Percentiles rank a stretch among this genome's conserved stretches.
These are phyloP conservation scores for Caerostris darwini DNA, from an alignment of 1,140 invertebrate genomes.

Conservation along the genomic window DNA sequence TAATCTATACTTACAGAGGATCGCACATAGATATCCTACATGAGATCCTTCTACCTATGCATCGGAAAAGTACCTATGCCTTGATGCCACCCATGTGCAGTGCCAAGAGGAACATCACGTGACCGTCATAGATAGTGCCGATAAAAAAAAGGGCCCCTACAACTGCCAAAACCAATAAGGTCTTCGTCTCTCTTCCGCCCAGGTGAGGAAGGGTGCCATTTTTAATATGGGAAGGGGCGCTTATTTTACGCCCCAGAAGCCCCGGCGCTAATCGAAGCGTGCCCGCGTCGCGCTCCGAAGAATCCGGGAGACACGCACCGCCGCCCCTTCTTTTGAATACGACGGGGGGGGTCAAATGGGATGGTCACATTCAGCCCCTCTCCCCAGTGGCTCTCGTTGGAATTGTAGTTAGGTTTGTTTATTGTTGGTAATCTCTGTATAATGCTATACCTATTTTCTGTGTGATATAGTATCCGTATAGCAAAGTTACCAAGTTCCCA, in stretches of 20 bases:
- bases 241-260: constrained; percentile 1
- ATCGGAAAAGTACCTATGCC: neutral
- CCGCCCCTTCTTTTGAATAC: neutral
- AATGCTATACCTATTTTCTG: too few relatives aligned
- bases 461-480: too few relatives aligned
- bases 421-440: too few relatives aligned
- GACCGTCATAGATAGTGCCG: neutral
- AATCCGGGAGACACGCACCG: neutral
- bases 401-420: too few relatives aligned
- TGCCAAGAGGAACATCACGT: neutral
- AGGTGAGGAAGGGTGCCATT: constrained; percentile 22
- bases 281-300: neutral
- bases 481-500: too few relatives aligned
- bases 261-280: constrained; percentile 15
- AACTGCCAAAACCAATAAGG: constrained; percentile 18
- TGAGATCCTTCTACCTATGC: neutral
- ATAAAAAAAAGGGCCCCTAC: neutral
- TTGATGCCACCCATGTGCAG: neutral
- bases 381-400: too few relatives aligned
- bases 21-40: too few relatives aligned
- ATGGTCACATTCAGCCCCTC: too few relatives aligned
- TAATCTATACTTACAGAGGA: too few relatives aligned
- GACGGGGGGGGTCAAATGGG: neutral
- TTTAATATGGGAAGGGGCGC: constrained; percentile 21
- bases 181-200: neutral